phyloP scores from a whole-genome alignment of 2,797 vertebrate genomes.

The Sphaeramia orbicularis region DNA sequence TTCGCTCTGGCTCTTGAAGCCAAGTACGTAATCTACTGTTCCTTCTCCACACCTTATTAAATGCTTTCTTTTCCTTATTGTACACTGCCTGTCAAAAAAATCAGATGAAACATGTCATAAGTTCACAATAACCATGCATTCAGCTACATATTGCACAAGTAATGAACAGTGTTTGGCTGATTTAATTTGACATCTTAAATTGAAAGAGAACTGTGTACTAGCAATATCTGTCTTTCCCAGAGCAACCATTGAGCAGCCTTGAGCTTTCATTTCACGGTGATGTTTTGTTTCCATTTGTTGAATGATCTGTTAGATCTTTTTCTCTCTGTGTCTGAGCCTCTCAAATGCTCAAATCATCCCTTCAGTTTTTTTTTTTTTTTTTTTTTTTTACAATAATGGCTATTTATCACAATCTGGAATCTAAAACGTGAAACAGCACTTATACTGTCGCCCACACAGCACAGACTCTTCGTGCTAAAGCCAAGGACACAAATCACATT shows the following conservation, averaged over 20 bases:
- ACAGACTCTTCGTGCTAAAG: conserved; percentile 21
- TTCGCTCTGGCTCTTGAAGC: conserved; percentile 97
- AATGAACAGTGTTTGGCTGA: background rate
- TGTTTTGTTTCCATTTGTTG: conserved; percentile 1
- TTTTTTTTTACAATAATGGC: conserved; percentile 29
- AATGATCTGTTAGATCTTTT: conserved; percentile 17
- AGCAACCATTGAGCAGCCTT: conserved; percentile 17
- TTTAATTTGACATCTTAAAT: background rate
- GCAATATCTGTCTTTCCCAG: background rate
- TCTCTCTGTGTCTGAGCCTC: background rate
- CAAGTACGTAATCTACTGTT: conserved; percentile 88
- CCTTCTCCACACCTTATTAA: conserved; percentile 17
- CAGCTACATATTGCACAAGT: background rate
- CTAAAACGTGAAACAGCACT: conserved; percentile 37
- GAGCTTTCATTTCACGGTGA: conserved; percentile 5
- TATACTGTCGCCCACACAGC: conserved; percentile 34
- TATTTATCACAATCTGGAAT: conserved; percentile 52
- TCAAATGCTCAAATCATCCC: conserved; percentile 22
- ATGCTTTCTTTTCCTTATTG: background rate
- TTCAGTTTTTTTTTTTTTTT: too few relatives aligned
- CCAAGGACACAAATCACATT: conserved; percentile 52
- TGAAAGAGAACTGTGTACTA: background rate
- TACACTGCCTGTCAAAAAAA: background rate
- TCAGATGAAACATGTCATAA: conserved; percentile 5
- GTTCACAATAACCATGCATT: conserved; percentile 6